phyloP scores from a whole-genome alignment of 1,140 invertebrate species.

The Ips typographus region DNA sequence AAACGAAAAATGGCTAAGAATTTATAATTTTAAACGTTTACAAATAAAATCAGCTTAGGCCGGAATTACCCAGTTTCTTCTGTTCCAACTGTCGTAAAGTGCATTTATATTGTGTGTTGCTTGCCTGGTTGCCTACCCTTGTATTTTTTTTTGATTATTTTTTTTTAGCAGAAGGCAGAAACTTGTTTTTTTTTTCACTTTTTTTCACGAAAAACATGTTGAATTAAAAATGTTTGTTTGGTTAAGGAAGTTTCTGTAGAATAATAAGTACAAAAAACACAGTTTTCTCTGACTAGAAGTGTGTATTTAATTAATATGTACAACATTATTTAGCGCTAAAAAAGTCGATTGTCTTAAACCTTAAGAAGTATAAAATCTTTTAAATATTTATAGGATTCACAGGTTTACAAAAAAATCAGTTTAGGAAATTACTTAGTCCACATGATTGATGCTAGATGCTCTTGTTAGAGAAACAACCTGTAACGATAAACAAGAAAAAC shows the following conservation, averaged over 20 bases:
- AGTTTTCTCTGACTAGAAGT: constrained; percentile 22
- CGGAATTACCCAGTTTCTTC: too few species aligned
- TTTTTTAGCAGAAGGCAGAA: too few species aligned
- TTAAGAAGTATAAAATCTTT: constrained; percentile 30
- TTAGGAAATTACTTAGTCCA: constrained; percentile 20
- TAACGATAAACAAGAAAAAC: constrained; percentile 3
- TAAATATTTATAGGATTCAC: constrained; percentile 26
- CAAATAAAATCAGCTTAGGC: too few species aligned
- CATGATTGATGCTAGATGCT: constrained; percentile 5
- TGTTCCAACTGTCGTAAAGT: too few species aligned
- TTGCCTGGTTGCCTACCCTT: too few species aligned
- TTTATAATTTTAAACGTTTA: too few species aligned
- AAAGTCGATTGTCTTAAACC: constrained; percentile 31
- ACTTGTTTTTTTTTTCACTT: too few species aligned
- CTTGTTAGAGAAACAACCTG: constrained; percentile 14
- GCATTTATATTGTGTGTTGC: too few species aligned
- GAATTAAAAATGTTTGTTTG: too few species aligned
- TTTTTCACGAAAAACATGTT: too few species aligned
- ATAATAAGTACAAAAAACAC: not conserved
- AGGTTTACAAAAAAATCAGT: constrained; percentile 25
- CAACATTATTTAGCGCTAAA: constrained; percentile 20
- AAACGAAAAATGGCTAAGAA: too few species aligned
- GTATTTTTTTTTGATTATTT: too few species aligned
- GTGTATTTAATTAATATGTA: constrained; percentile 27
- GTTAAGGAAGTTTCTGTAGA: not conserved